Conservation (phyloP, 2,888 invertebrate species). For the Plebejus melissa region DNA sequence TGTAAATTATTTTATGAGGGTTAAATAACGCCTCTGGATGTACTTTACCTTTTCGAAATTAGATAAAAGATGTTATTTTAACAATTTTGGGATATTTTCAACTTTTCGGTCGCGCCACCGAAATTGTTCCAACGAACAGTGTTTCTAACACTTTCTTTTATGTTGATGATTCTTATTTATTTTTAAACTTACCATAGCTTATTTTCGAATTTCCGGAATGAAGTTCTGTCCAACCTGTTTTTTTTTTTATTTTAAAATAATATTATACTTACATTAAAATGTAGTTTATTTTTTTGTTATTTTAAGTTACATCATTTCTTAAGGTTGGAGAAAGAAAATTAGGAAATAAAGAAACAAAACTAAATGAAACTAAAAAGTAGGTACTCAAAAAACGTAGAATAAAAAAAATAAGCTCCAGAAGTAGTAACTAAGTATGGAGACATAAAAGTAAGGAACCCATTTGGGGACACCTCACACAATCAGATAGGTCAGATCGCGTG, state of each 20-base stretch:
- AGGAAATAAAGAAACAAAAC: background rate
- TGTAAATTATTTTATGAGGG: constrained; percentile 43
- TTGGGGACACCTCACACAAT: constrained; percentile 44
- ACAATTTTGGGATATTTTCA: constrained; percentile 30
- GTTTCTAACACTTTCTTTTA: background rate
- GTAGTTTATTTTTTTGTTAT: too few species aligned
- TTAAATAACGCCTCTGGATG: constrained; percentile 38
- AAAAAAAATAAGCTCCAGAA: background rate
- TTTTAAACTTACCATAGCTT: too few species aligned
- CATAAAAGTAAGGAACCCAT: constrained; percentile 27
- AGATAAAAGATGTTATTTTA: constrained; percentile 38
- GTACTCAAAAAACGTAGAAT: background rate
- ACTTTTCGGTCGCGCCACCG: background rate
- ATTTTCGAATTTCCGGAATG: too few species aligned
- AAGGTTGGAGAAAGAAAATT: too few species aligned
- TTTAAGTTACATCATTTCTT: too few species aligned
- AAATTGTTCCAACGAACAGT: background rate
- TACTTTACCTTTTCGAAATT: constrained; percentile 40
- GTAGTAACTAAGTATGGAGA: constrained; percentile 13
- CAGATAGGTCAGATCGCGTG: constrained; percentile 66
- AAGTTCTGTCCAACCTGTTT: too few species aligned
- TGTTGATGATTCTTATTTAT: background rate
- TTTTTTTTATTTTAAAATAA: too few species aligned
- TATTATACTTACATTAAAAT: too few species aligned
- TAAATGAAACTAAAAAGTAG: background rate